Evolutionary conservation across 2,888 invertebrate genomes (phyloP).

Genomic region (Lissonota sp.): DNA sequence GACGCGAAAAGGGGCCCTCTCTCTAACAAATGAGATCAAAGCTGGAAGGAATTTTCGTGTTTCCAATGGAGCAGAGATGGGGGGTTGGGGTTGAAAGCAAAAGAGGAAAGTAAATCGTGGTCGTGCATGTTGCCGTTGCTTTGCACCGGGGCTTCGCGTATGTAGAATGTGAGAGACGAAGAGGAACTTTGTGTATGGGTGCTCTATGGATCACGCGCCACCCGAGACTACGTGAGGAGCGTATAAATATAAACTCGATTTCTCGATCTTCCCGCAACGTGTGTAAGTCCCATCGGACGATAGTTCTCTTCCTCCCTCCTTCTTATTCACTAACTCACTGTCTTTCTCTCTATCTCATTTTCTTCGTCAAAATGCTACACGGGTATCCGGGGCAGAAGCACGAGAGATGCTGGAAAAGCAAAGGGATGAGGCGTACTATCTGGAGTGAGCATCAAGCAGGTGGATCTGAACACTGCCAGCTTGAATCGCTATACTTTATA

Average conservation of each 20-base stretch:
- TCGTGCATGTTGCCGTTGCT: constrained; percentile 44
- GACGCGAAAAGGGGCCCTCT: background rate
- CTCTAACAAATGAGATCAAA: constrained; percentile 61
- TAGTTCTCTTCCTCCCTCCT: constrained; percentile 9
- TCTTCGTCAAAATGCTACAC: constrained; percentile 45
- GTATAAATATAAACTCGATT: constrained; percentile 63
- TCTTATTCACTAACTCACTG: background rate
- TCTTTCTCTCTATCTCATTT: constrained; percentile 11
- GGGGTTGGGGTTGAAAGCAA: constrained; percentile 20
- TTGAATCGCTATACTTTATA: constrained; percentile 13
- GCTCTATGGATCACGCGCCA: constrained; percentile 34
- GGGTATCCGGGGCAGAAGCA: constrained; percentile 40
- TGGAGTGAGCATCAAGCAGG: constrained; percentile 15
- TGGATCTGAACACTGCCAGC: constrained; percentile 21
- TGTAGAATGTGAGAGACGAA: constrained; percentile 8
- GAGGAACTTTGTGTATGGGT: constrained; percentile 24
- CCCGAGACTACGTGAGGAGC: constrained; percentile 56
- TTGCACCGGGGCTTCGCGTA: constrained; percentile 6
- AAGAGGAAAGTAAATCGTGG: constrained; percentile 54
- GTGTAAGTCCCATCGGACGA: constrained; percentile 57
- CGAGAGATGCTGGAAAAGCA: constrained; percentile 17
- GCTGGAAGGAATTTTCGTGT: constrained; percentile 51
- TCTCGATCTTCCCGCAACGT: constrained; percentile 54
- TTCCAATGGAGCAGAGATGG: background rate
- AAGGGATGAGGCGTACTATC: constrained; percentile 2